Conservation (phyloP, 2,797 vertebrate genomes). For the Schizopygopsis malacanthus region DNA sequence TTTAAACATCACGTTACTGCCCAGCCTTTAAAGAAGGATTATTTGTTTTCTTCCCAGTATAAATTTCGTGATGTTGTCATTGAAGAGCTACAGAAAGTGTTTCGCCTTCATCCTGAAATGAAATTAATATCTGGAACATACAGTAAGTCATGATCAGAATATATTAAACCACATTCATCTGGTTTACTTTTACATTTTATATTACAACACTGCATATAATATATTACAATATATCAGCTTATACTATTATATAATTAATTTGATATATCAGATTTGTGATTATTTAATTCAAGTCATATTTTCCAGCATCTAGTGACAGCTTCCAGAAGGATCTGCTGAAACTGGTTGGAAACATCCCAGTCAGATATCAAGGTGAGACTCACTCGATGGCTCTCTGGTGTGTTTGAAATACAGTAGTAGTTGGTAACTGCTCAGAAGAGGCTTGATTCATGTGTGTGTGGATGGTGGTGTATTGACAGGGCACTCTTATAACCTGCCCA, state of each 20-base stretch:
- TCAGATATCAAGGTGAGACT: slow-evolving; percentile 85
- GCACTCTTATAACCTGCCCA: slow-evolving; percentile 89
- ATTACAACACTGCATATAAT: too few relatives aligned
- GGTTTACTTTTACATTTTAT: neutral
- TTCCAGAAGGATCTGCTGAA: slow-evolving; percentile 93
- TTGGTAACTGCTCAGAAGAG: neutral
- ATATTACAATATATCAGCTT: neutral
- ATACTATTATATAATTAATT: too few relatives aligned
- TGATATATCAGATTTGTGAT: neutral
- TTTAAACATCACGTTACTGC: neutral
- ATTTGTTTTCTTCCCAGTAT: slow-evolving; percentile 78
- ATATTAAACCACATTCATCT: neutral
- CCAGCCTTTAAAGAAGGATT: neutral
- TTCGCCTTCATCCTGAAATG: slow-evolving; percentile 81
- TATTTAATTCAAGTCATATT: neutral
- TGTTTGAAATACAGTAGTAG: neutral
- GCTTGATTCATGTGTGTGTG: neutral
- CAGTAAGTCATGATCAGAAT: slow-evolving; percentile 78
- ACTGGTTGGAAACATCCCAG: slow-evolving; percentile 88
- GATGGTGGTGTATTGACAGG: slow-evolving; percentile 71
- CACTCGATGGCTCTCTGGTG: neutral
- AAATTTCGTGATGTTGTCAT: slow-evolving; percentile 93
- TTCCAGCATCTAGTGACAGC: slow-evolving; percentile 89
- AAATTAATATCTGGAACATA: slow-evolving; percentile 82
- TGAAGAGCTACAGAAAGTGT: slow-evolving; percentile 88